Percentiles rank a stretch among this genome's conserved stretches.
Evolutionary conservation across 2,888 invertebrate genomes (phyloP).

Genomic region (Microctonus hyperodae): DNA sequence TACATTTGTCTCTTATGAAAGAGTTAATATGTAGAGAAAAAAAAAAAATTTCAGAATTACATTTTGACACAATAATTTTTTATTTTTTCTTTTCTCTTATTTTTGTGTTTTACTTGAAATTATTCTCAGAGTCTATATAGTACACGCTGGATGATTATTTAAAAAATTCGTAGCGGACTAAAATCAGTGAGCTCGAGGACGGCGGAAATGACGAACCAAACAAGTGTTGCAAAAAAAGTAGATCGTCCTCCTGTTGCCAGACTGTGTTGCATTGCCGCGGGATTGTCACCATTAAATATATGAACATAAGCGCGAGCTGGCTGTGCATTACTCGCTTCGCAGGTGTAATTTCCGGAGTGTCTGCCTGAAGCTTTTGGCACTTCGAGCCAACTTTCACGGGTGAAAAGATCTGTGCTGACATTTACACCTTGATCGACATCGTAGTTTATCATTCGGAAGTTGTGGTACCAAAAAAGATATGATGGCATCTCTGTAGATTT

Average conservation of each 20-base stretch:
- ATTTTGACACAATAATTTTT: not conserved
- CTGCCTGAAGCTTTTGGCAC: conserved; percentile 69
- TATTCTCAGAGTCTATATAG: too few relatives aligned
- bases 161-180: conserved; percentile 13
- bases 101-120: not conserved
- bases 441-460: conserved; percentile 92
- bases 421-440: conserved; percentile 86
- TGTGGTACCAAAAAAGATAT: conserved; percentile 82
- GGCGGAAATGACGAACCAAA: conserved; percentile 43
- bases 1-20: not conserved
- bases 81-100: not conserved
- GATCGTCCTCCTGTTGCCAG: conserved; percentile 50
- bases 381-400: conserved; percentile 74
- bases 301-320: conserved; percentile 89
- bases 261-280: conserved; percentile 81
- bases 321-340: conserved; percentile 87
- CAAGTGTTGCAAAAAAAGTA: conserved; percentile 28
- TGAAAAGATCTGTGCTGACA: conserved; percentile 80
- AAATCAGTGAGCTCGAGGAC: conserved; percentile 37
- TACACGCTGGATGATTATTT: conserved; percentile 1
- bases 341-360: conserved; percentile 89
- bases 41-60: too few relatives aligned
- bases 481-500: conserved; percentile 86
- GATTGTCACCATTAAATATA: conserved; percentile 87
- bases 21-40: not conserved